phyloP scores from a whole-genome alignment of 2,888 invertebrate genomes.

The Labia minor region DNA sequence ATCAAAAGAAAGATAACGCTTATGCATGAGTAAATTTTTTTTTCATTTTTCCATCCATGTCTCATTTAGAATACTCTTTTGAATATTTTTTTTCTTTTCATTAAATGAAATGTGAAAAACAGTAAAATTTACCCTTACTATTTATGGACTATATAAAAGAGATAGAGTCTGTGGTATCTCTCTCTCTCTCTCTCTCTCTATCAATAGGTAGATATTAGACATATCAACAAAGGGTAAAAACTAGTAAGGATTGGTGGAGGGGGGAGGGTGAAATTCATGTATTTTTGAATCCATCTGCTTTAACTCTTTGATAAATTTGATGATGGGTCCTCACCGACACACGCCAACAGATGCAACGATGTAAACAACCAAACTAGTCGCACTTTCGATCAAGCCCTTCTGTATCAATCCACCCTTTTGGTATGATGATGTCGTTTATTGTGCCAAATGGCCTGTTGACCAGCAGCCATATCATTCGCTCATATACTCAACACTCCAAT shows the following conservation, averaged over 20 bases:
- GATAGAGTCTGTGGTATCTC: not conserved
- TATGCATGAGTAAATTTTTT: too few relatives aligned
- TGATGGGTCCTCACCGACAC: not conserved
- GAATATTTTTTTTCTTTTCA: not conserved
- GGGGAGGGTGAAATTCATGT: not conserved
- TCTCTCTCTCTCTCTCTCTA: too few relatives aligned
- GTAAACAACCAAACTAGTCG: not conserved
- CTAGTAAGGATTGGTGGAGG: not conserved
- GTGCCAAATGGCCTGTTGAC: conserved; percentile 13
- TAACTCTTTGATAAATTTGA: not conserved
- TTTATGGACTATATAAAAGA: not conserved
- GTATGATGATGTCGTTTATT: not conserved
- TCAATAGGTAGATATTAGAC: not conserved
- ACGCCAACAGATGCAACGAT: not conserved
- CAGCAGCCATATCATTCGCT: not conserved
- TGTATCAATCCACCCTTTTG: not conserved
- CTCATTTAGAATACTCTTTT: not conserved
- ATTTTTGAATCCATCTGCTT: not conserved
- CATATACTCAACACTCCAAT: not conserved
- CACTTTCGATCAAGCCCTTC: not conserved
- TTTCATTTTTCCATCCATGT: not conserved
- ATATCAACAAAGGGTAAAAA: too few relatives aligned
- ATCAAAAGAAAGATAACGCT: too few relatives aligned
- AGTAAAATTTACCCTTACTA: not conserved
- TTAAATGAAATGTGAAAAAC: not conserved